Evolutionary conservation across 2,797 vertebrate species (phyloP).

Genomic region (Crocidura indochinensis): DNA sequence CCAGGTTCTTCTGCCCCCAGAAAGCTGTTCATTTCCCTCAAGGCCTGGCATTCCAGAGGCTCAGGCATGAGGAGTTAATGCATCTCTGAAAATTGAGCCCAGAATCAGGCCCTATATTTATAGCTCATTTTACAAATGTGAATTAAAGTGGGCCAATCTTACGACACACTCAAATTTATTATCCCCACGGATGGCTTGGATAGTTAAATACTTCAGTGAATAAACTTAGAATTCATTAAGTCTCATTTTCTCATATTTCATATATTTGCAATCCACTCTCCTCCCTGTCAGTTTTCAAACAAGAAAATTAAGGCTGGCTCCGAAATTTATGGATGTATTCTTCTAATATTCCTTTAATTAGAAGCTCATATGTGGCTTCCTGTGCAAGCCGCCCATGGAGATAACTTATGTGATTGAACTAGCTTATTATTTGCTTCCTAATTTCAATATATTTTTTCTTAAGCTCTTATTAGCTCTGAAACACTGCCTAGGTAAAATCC

Average conservation of each 20-base stretch:
- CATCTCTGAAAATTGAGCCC: conserved; percentile 78
- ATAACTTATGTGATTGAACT: conserved; percentile 79
- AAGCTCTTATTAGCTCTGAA: conserved; percentile 82
- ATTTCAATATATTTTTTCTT: conserved; percentile 62
- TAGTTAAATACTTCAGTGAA: conserved; percentile 85
- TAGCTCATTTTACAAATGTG: conserved; percentile 85
- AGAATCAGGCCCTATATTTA: conserved; percentile 77
- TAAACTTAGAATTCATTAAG: conserved; percentile 87
- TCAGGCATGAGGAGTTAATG: conserved; percentile 61
- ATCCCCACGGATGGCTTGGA: conserved; percentile 83
- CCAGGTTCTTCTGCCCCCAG: too few relatives aligned
- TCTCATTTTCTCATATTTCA: conserved; percentile 87
- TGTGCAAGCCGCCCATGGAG: conserved; percentile 77
- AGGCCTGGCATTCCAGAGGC: neutral
- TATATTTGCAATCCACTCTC: conserved; percentile 85
- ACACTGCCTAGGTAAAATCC: conserved; percentile 48
- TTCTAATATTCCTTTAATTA: conserved; percentile 86
- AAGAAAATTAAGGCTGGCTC: conserved; percentile 85
- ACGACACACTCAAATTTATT: conserved; percentile 86
- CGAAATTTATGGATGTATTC: conserved; percentile 86
- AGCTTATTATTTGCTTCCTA: conserved; percentile 84
- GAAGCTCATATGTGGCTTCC: conserved; percentile 80
- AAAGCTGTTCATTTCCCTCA: neutral
- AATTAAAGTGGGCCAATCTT: conserved; percentile 87
- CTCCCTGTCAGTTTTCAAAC: conserved; percentile 86